Conservation (phyloP, 1,140 invertebrate species). For the Hormaphis cornu region DNA sequence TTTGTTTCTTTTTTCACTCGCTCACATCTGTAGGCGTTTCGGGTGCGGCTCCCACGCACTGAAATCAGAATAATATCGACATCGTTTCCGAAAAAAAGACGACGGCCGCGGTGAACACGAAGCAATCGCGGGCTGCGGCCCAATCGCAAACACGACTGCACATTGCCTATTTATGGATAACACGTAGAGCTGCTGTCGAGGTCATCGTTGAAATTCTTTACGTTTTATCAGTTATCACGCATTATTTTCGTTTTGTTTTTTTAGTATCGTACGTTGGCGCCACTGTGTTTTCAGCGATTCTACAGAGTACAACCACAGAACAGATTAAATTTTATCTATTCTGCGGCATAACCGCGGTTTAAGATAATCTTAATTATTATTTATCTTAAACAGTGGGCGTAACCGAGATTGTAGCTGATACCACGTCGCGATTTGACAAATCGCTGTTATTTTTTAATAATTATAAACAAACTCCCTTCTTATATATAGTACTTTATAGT, state of each 20-base stretch:
- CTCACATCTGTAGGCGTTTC: constrained; percentile 20
- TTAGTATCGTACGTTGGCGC: constrained; percentile 10
- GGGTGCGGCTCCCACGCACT: constrained; percentile 6
- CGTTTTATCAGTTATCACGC: not conserved
- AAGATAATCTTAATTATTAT: too few species aligned
- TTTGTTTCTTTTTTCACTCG: not conserved
- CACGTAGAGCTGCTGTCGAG: not conserved
- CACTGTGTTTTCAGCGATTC: not conserved
- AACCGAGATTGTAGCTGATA: too few species aligned
- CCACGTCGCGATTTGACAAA: too few species aligned
- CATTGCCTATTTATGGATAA: constrained; percentile 27
- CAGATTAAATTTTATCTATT: too few species aligned
- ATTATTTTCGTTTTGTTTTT: not conserved
- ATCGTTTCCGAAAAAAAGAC: not conserved
- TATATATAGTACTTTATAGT: too few species aligned
- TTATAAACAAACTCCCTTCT: too few species aligned
- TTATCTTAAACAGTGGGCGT: too few species aligned
- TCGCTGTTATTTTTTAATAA: too few species aligned
- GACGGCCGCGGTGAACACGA: not conserved
- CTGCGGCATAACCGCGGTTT: too few species aligned
- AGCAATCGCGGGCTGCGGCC: not conserved
- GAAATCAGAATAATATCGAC: constrained; percentile 2
- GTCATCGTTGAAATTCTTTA: too few species aligned
- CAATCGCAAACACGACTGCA: not conserved
- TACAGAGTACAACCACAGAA: too few species aligned